Evolutionary conservation across 2,888 invertebrate genomes (phyloP), one percentile per base, ranked within the genome.

Genomic region (Stenotaenia linearis): DNA sequence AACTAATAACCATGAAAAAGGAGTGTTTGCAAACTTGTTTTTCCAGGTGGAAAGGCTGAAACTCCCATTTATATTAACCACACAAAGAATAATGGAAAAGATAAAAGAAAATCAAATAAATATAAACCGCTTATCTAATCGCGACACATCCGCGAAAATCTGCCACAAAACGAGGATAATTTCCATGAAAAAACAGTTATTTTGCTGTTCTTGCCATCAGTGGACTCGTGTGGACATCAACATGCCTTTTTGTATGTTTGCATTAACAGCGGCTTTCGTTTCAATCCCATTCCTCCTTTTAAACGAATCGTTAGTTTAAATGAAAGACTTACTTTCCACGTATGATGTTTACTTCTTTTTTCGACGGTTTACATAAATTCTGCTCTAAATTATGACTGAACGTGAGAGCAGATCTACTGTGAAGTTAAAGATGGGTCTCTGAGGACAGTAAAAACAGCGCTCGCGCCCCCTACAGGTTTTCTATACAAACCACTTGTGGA

Each of bases 11-110:
- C n/a, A n/a, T n/a, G n/a, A n/a, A n/a, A n/a, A n/a, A n/a, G n/a
- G 12, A 69, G n/a, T 69, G 28, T 28, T 69, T 69, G 25, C 25
- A 69, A 69, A 69, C 69, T 69, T 69, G 69, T 69, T 69, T 69
- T 25, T 28, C 28, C 28, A 69, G 69, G 69, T 69, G 69, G 23
- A 69, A 69, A 69, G 28, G 69, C 69, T 69, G 69, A 28, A 28
- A 28, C 28, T 28, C 5, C 28, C 25, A 69, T 4, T 45, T 45
- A 45, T 45, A 45, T 45, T n/a, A 45, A 9, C 1, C 28, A 28
- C 69, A 69, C 69, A 69, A 69, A 69, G 69, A 69, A 61, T 61
- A 61, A 61, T 61, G 3, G 45, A n/a, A 61, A 61, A 28, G 28
- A 69, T n/a, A 28, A 69, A 69, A 28, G 25, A 69, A 69, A n/a